A percentile compares a stretch with the other conserved stretches of the same genome.
These are phyloP conservation scores for Allygus modestus DNA, from an alignment of 2,888 invertebrate genomes.

Conservation along the genomic window DNA sequence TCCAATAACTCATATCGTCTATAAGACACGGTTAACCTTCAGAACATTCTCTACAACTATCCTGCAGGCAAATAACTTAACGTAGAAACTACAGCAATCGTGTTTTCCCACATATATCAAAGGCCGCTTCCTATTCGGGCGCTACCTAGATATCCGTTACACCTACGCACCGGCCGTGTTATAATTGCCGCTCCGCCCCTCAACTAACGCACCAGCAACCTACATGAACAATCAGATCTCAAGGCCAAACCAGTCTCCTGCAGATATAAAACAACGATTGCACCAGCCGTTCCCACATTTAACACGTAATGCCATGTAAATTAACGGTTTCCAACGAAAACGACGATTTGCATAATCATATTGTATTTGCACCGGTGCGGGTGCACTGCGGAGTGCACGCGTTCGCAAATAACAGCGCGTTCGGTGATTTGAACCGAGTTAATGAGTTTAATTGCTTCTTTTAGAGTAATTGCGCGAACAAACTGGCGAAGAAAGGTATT, in stretches of 20 bases:
- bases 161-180: background rate
- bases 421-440: background rate
- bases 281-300: conserved; percentile 38
- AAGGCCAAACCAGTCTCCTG: too few species aligned
- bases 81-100: conserved; percentile 9
- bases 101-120: conserved; percentile 16
- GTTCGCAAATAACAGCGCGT: conserved; percentile 9
- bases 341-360: conserved; percentile 13
- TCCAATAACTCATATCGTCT: too few species aligned
- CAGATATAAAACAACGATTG: background rate
- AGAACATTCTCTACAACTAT: too few species aligned
- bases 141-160: background rate
- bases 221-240: conserved; percentile 9
- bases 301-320: conserved; percentile 34
- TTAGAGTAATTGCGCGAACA: background rate
- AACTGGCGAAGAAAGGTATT: background rate
- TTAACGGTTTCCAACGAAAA: conserved; percentile 23
- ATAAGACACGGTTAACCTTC: too few species aligned
- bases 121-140: background rate
- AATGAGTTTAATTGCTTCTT: conserved; percentile 26
- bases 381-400: too few species aligned
- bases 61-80: too few species aligned
- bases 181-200: conserved; percentile 13
- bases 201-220: background rate
- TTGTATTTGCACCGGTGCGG: too few species aligned